Conservation (phyloP, 2,113 vertebrate genomes). For the Megaptera novaeangliae region DNA sequence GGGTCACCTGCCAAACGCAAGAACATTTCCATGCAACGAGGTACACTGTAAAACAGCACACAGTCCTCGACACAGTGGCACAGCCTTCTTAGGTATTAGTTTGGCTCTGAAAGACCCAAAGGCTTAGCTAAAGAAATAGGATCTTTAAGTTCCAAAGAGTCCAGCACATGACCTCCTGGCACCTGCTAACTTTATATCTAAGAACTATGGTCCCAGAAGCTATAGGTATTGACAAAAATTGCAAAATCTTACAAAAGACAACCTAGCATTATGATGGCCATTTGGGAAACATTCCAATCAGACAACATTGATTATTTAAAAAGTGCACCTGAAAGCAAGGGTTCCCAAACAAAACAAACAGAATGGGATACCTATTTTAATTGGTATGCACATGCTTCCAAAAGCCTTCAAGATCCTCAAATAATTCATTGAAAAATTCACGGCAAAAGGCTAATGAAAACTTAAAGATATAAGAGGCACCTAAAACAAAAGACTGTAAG, state of each 20-base stretch:
- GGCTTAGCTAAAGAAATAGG: not conserved
- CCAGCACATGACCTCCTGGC: not conserved
- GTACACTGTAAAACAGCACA: not conserved
- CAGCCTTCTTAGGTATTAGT: not conserved
- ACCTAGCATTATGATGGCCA: not conserved
- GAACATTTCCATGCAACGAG: not conserved
- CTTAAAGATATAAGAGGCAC: not conserved
- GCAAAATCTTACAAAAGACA: not conserved
- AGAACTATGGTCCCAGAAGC: not conserved
- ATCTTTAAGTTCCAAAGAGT: not conserved
- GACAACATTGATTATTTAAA: not conserved
- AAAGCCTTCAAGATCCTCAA: not conserved
- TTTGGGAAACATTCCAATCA: not conserved
- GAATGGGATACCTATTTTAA: not conserved
- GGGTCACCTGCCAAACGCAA: not conserved
- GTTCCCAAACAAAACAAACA: not conserved
- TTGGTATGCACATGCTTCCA: not conserved
- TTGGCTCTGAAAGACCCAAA: not conserved
- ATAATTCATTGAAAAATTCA: not conserved
- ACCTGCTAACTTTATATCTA: not conserved
- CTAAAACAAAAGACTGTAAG: not conserved
- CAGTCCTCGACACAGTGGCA: not conserved
- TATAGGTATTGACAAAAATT: not conserved
- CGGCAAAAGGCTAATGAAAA: not conserved
- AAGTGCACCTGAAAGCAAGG: not conserved